Base-by-base conservation (phyloP, 2,888 invertebrate species). In the Halictus ligatus region DNA sequence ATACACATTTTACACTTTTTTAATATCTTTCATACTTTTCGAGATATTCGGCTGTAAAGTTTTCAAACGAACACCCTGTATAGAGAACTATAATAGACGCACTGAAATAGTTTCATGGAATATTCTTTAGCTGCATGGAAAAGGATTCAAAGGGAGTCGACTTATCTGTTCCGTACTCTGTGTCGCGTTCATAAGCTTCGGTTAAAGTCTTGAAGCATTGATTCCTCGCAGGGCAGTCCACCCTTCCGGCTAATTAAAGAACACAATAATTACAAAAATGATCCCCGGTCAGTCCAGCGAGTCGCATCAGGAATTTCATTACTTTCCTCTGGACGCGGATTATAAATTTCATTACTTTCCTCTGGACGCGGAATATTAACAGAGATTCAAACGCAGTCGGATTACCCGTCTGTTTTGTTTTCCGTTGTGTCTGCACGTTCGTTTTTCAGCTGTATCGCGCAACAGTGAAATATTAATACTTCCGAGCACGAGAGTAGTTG, bases 391-490 rank as follows among this genome's bases (percentile, higher is more conserved):
- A 69, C 21, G 4, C 21, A 69, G 35, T 69, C 21, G 40, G 35
- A 69, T 40, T 40, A 69, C 12, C 21, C 40, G 69, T 12, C 18
- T 21, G 40, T 69, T 40, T 4, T 69, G 69, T 69, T 69, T 40
- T 18, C 10, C 35, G 67, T 4, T 18, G 21, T 10, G 35, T 35
- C 10, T 10, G 35, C 18, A 10, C 18, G 10, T 40, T 67, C 35
- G 29, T 29, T 40, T 67, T 40, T 67, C 40, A 18, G 40, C 40
- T 21, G 40, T 21, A 69, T 69, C 69, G 21, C 21, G 21, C 12
- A 69, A 40, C 40, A 69, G 69, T 21, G 40, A 69, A 69, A 69
- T 40, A 69, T 69, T 69, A 69, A 69, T 69, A 40, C 21, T 21
- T 69, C 69, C 40, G 18, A 64, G 69, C 12, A 69, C 1, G 69